Conservation (phyloP, 2,797 vertebrate species). For the Capromys pilorides region DNA sequence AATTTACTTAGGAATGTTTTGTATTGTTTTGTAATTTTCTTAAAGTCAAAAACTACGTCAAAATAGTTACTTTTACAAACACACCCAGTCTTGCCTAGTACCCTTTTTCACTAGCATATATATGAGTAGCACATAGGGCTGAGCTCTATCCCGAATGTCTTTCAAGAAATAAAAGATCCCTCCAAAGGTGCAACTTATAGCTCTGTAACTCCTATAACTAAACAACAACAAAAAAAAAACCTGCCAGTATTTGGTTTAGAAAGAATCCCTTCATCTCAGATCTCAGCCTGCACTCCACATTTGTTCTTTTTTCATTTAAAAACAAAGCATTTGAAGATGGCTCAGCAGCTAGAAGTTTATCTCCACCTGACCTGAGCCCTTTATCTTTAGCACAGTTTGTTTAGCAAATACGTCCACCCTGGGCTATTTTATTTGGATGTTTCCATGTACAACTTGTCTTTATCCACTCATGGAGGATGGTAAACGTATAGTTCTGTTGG, state of each 20-base stretch:
- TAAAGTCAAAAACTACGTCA: background rate
- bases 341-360: background rate
- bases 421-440: background rate
- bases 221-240: constrained; percentile 23
- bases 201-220: background rate
- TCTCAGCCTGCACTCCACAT: background rate
- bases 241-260: background rate
- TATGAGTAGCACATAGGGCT: too few relatives aligned
- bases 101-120: background rate
- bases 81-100: background rate
- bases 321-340: background rate
- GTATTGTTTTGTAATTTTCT: background rate
- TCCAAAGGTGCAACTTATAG: background rate
- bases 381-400: background rate
- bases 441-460: background rate
- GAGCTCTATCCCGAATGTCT: background rate
- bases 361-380: background rate
- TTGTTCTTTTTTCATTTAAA: background rate
- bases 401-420: too few relatives aligned
- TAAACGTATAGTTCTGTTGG: constrained; percentile 27
- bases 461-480: constrained; percentile 39
- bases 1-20: background rate
- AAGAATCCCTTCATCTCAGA: constrained; percentile 5
- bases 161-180: background rate
- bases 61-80: constrained; percentile 1